Percentiles rank a stretch among this genome's conserved stretches.
phyloP scores from a whole-genome alignment of 2,888 invertebrate species.

The Corbicula japonica region DNA sequence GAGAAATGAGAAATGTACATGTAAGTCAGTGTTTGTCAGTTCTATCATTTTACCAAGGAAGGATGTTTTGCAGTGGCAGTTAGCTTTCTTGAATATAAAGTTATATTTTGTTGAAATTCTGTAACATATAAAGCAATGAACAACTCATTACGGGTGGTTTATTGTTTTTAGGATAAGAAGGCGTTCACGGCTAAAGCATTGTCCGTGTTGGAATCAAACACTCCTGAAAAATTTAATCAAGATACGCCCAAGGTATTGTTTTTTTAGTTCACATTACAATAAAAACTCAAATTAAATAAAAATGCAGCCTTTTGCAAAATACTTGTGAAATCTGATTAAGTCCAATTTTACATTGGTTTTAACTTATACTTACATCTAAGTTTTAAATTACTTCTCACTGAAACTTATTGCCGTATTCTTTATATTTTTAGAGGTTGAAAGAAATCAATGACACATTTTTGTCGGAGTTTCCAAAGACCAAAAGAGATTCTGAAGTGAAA shows the following conservation, averaged over 20 bases:
- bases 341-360: neutral
- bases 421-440: too few species aligned
- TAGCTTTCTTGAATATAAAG: neutral
- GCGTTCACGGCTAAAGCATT: slow-evolving; percentile 31
- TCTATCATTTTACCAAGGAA: neutral
- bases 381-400: neutral
- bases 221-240: neutral
- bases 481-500: too few species aligned
- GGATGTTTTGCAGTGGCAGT: neutral
- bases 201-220: neutral
- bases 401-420: too few species aligned
- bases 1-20: slow-evolving; percentile 9
- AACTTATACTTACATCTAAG: neutral
- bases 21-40: neutral
- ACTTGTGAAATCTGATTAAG: neutral
- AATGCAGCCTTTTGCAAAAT: neutral
- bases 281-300: neutral
- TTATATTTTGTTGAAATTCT: neutral
- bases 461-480: too few species aligned
- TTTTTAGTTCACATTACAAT: neutral
- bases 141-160: neutral
- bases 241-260: slow-evolving; percentile 13
- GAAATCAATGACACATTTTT: too few species aligned
- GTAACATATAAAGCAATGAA: neutral
- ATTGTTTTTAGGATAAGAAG: slow-evolving; percentile 38